Base-by-base conservation (phyloP, 2,113 vertebrate genomes). In the Haemorhous mexicanus region DNA sequence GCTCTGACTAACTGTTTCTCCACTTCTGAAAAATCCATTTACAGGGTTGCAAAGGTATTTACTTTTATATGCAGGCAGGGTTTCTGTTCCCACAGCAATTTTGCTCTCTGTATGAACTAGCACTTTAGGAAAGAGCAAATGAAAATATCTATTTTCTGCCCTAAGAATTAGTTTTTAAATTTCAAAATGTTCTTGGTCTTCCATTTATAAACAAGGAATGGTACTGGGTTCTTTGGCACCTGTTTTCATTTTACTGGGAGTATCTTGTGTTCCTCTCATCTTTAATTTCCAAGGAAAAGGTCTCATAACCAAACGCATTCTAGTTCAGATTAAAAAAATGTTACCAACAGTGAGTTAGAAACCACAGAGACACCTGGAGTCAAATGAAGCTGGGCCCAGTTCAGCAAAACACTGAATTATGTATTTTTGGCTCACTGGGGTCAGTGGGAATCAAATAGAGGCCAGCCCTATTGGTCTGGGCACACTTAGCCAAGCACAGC, bases 71-170 rank as follows among this genome's bases (percentile, higher is more conserved):
- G 3, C 59, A 95, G 73, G 18, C 64, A 68, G 21, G 41, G 43
- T 70, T 94, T 82, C 76, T 88, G 68, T 35, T 93, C 85, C 79
- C 90, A 80, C n/a, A 74, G 72, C 79, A 92, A 58, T 92, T 88
- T 90, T 92, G 33, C 19, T 90, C 39, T 80, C 2, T 55, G 52
- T 68, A 52, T 81, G 47, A 89, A 67, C 64, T n/a, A 56, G 28
- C 39, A 41, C 32, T 86, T 75, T 10, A 81, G 64, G 35, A 80
- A 93, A 74, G 6, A 88, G 20, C 80, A 76, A 76, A 77, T 19
- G 15, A 59, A 81, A 90, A 78, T 49, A 74, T 14, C 43, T 67
- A 10, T 74, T 85, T 90, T 83, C 68, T 84, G 22, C 46, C 30
- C 35, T 74, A 49, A 73, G 28, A 88, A 86, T 43, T 84, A 67